Evolutionary conservation across 2,888 invertebrate species (phyloP), one percentile per base, ranked within the genome.

Genomic region (Darwinula stevensoni): DNA sequence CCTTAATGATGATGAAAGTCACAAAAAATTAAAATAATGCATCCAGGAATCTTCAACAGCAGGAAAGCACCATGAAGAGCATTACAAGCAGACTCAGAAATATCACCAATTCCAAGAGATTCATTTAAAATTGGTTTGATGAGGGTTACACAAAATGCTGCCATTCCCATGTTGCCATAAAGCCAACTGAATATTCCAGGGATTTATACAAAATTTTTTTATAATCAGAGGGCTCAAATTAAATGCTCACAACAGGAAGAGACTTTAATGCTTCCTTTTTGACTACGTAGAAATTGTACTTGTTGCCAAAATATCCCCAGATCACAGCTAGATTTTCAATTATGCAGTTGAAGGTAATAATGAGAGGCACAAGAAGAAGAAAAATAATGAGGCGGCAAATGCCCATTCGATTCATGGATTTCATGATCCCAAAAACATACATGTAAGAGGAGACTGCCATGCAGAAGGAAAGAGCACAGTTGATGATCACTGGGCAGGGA

Each of bases 371-470:
- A 28, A 82, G 86, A 37, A 67, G 57, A 37, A 84, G 64, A 48
- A 75, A 78, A 34, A 78, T 53, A 35, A 67, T 46, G 48, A 80
- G 78, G 48, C 69, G 65, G 27, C 69, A 46, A 36, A 73, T 53
- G 9, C 86, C 84, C 49, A 75, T 72, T 44, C 80, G 66, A 51
- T 76, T 70, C 18, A 82, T 56, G 34, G 86, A 86, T 51, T 86
- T 88, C 32, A 86, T 64, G n/a, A 86, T 86, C 38, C 91, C 91
- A 53, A 86, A 91, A 38, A 88, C 66, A 51, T 88, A 91, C 86
- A 91, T 88, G 52, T 91, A 91, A 47, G 86, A 73, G 51, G 76
- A 86, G 35, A 86, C 74, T 36, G 78, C 84, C 38, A 74, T 86
- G 43, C 80, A 73, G 47, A 84, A 86, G 34, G 76, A 74, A 53